Base-by-base conservation (phyloP, 2,113 vertebrate genomes). In the Vireo altiloquus region DNA sequence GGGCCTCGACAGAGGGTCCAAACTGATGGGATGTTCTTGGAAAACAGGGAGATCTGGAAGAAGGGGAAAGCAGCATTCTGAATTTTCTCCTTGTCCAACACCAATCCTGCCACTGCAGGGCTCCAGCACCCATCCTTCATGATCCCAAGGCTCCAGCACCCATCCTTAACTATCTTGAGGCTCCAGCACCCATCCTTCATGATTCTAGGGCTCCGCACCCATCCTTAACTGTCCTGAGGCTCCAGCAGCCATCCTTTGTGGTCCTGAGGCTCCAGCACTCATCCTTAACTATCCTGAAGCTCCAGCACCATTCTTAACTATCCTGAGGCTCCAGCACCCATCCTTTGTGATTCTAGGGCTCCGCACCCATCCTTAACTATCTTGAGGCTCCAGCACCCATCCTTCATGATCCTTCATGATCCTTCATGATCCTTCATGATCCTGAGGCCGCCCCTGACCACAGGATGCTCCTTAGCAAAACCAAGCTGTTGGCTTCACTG, bases 351-450 rank as follows among this genome's bases (percentile, higher is more conserved):
- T 44, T 16, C 42, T 44, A 16, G 13, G 13, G 40, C 13, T 42
- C 40, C 40, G 40, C 40, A 49, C 47, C 23, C 47, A 49, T 49
- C 24, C 25, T 10, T 52, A 2, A 10, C 2, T 2, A 16, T 27
- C 52, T 28, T 30, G 52, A 21, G 53, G 30, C 30, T 19, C 60
- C 5, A 71, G 91, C 56, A n/a, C 7, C 33, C 65, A 13, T 17
- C 59, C 49, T 9, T 9, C 3, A 11, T 1, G 3, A 37, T 52
- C 35, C 69, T 7, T 57, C 3, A 35, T 0, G 6, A 35, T 35
- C 33, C 56, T 30, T n/a, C n/a, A n/a, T n/a, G n/a, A n/a, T n/a
- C 56, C 56, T 7, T 57, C 3, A 35, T 0, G 6, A 35, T 35
- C 33, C 56, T 30, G 52, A 33, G 53, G 30, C 53, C 19, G 9